Percentiles rank a stretch among this genome's conserved stretches.
Conservation (phyloP, 2,797 vertebrate species). For the Crax fasciolata region DNA sequence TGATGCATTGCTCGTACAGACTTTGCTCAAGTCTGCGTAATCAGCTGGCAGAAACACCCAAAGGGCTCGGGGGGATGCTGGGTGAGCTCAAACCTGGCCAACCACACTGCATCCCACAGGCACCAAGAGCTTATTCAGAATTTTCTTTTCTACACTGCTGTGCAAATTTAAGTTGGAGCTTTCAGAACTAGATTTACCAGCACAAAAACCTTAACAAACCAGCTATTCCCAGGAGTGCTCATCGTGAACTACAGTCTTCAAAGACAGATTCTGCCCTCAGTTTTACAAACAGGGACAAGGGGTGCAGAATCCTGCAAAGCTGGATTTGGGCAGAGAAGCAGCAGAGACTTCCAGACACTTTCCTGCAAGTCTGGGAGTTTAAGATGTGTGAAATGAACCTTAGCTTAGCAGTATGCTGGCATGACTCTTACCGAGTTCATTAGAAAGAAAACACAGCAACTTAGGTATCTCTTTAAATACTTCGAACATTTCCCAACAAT, state of each 20-base stretch:
- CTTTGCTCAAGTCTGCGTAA: rapidly evolving
- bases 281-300: neutral
- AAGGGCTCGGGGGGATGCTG: neutral
- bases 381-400: neutral
- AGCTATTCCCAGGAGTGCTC: neutral
- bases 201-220: neutral
- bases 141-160: neutral
- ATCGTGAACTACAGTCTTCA: neutral
- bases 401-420: neutral
- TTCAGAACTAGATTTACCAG: neutral
- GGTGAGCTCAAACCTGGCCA: neutral
- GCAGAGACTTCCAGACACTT: neutral
- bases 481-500: neutral
- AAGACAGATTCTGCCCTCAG: neutral
- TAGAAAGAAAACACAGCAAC: neutral
- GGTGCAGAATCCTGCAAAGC: neutral
- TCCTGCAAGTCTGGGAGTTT: neutral
- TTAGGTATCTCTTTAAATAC: neutral
- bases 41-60: neutral
- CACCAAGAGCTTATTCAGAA: neutral
- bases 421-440: neutral
- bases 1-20: rapidly evolving
- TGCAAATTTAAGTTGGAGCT: neutral
- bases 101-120: neutral
- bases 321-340: neutral